phyloP scores from a whole-genome alignment of 2,113 vertebrate species.

The Eulemur macaco region DNA sequence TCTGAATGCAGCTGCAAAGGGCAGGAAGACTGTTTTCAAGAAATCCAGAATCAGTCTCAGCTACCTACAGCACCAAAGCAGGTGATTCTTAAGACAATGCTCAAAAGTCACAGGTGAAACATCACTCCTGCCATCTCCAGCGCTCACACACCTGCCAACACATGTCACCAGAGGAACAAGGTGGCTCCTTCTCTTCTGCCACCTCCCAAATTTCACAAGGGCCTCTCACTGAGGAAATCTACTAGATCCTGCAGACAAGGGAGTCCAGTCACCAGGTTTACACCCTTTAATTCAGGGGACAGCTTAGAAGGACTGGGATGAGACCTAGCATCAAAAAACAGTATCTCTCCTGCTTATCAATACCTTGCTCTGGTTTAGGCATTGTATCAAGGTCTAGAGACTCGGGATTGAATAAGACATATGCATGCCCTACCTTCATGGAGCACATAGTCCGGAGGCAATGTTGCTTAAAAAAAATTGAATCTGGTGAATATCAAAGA shows the following conservation, averaged over 20 bases:
- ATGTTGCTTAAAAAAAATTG: background rate
- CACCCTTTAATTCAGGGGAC: background rate
- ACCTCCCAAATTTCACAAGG: background rate
- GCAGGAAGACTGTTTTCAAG: background rate
- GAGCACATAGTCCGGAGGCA: background rate
- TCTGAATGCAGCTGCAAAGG: background rate
- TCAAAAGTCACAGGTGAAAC: background rate
- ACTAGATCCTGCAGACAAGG: background rate
- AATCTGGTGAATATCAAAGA: background rate
- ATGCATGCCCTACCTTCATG: background rate
- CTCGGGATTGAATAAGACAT: background rate
- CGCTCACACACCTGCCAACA: background rate
- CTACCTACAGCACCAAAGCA: background rate
- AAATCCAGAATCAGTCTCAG: background rate
- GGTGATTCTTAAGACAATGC: background rate
- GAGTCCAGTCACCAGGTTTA: background rate
- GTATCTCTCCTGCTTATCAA: background rate
- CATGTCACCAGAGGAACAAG: background rate
- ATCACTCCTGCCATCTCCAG: background rate
- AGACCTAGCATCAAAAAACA: background rate
- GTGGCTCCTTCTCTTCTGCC: background rate
- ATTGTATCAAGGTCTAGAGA: background rate
- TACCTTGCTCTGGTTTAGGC: background rate
- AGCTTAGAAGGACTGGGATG: background rate
- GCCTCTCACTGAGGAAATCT: background rate